These are phyloP conservation scores for Strix aluco DNA, from an alignment of 2,113 vertebrate species.

Conservation along the genomic window DNA sequence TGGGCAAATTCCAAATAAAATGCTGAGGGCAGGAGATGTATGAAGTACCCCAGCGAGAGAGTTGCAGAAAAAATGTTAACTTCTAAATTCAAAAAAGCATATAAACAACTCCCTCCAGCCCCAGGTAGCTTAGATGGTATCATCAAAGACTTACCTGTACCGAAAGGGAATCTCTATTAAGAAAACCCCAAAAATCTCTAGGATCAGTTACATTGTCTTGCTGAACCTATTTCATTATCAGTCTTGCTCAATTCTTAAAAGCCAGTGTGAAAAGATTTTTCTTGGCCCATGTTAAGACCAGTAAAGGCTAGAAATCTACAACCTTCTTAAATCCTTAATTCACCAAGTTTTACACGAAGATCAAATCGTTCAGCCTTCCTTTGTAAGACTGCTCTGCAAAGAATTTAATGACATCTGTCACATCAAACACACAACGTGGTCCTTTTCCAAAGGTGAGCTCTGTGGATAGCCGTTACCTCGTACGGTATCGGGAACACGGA, in stretches of 20 bases:
- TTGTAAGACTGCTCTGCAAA: background rate
- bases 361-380: background rate
- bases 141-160: too few species aligned
- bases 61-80: background rate
- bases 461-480: rapidly evolving
- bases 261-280: background rate
- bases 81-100: background rate
- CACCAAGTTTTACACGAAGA: background rate
- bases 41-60: background rate
- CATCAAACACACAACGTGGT: rapidly evolving
- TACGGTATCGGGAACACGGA: rapidly evolving
- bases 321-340: background rate
- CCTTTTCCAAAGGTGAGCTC: background rate
- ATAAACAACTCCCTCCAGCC: background rate
- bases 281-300: background rate
- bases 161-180: background rate
- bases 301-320: background rate
- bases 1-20: background rate
- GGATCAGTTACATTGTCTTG: background rate
- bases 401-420: background rate
- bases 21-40: background rate
- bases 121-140: background rate
- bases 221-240: rapidly evolving
- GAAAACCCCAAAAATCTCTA: too few species aligned
- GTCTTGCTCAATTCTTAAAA: background rate